These are phyloP conservation scores for Halocynthia aurantium DNA, from an alignment of 23 tunicate genomes.

Conservation along the genomic window DNA sequence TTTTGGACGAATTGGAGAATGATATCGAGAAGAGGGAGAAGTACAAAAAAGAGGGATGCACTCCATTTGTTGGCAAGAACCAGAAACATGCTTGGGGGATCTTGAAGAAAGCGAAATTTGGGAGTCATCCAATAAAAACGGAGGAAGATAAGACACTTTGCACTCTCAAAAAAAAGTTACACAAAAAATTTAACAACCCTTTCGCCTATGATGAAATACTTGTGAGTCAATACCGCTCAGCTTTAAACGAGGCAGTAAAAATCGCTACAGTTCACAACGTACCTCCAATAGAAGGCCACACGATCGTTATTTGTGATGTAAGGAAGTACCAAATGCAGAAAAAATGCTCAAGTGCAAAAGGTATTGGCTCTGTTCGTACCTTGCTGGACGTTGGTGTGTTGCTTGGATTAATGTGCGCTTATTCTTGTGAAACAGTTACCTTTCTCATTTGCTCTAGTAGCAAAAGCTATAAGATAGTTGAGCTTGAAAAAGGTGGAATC, in stretches of 20 bases:
- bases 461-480: conserved; percentile 14
- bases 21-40: conserved; percentile 30
- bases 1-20: conserved; percentile 32
- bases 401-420: conserved; percentile 51
- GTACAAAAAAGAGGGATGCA: conserved; percentile 26
- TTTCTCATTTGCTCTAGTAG: conserved; percentile 14
- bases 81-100: background rate
- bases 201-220: conserved; percentile 22
- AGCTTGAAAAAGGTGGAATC: conserved; percentile 55
- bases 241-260: conserved; percentile 31
- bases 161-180: background rate
- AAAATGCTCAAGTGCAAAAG: conserved; percentile 19
- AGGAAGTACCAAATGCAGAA: background rate
- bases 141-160: conserved; percentile 27
- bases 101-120: conserved; percentile 14
- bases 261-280: conserved; percentile 36
- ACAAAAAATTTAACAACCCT: conserved; percentile 11
- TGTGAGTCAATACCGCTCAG: conserved; percentile 34
- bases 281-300: conserved; percentile 50
- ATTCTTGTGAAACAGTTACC: conserved; percentile 38
- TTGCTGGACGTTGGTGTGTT: conserved; percentile 32
- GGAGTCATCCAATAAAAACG: conserved; percentile 2
- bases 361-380: conserved; percentile 28
- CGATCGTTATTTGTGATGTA: conserved; percentile 41
- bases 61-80: background rate